Evolutionary conservation across 2,797 vertebrate genomes (phyloP).

Genomic region (Melanotaenia parkinsoni): DNA sequence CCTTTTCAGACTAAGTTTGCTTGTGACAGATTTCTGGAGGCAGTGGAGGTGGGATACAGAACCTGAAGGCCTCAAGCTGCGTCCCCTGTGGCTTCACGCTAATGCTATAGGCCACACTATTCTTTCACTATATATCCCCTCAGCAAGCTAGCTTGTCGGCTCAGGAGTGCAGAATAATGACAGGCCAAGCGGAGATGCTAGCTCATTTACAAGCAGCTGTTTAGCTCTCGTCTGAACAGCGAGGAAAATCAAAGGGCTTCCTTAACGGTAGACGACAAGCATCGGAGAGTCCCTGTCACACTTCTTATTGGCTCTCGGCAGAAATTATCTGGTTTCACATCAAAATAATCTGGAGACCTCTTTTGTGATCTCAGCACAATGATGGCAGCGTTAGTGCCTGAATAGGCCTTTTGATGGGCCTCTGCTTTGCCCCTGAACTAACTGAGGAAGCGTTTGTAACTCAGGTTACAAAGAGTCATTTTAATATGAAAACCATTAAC

Average conservation of each 20-base stretch:
- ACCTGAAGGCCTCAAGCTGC: conserved; percentile 83
- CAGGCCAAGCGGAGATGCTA: conserved; percentile 79
- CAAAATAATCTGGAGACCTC: conserved; percentile 78
- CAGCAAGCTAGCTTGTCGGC: conserved; percentile 91
- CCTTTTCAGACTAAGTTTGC: conserved; percentile 82
- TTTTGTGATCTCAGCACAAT: conserved; percentile 75
- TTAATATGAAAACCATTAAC: conserved; percentile 70
- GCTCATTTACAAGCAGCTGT: conserved; percentile 96
- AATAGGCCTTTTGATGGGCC: conserved; percentile 76
- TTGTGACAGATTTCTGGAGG: conserved; percentile 64
- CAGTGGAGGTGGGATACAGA: conserved; percentile 62
- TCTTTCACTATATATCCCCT: conserved; percentile 87
- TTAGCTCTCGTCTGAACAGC: conserved; percentile 87
- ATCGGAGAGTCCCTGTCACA: conserved; percentile 81
- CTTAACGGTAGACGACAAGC: conserved; percentile 89
- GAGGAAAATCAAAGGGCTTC: conserved; percentile 85
- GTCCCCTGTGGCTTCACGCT: conserved; percentile 86
- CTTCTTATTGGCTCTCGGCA: conserved; percentile 68
- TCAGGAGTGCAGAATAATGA: conserved; percentile 88
- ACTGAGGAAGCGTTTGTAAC: conserved; percentile 67
- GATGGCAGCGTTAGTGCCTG: conserved; percentile 69
- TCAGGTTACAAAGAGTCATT: conserved; percentile 68
- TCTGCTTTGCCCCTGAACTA: conserved; percentile 53
- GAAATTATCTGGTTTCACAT: conserved; percentile 84
- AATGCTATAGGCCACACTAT: conserved; percentile 86